Evolutionary conservation across 2,113 vertebrate genomes (phyloP).

Genomic region (Tragelaphus strepsiceros): DNA sequence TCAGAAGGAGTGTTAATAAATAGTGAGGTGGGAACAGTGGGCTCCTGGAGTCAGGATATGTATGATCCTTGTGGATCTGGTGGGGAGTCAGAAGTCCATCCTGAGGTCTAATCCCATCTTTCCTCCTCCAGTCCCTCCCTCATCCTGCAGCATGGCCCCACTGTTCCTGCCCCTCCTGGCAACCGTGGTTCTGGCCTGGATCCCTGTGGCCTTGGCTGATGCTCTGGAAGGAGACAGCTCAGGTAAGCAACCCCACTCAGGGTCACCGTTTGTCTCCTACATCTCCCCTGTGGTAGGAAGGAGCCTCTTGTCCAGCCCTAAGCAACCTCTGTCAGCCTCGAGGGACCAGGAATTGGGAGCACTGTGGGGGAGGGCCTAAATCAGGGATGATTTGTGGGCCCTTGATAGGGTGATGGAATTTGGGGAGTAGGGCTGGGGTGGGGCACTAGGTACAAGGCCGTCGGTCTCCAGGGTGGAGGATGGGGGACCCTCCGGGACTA

Average conservation of each 20-base stretch:
- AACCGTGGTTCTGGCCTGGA: conserved; percentile 25
- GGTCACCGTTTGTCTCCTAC: background rate
- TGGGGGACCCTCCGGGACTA: background rate
- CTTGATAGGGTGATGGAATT: background rate
- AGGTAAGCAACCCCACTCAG: conserved; percentile 23
- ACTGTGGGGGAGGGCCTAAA: background rate
- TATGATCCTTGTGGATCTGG: too few species aligned
- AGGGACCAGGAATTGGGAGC: background rate
- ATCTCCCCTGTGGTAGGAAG: background rate
- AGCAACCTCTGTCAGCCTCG: background rate
- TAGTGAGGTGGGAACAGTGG: background rate
- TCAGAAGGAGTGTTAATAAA: background rate
- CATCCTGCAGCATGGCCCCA: conserved; percentile 40
- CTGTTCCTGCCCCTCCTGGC: conserved; percentile 42
- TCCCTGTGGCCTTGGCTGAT: conserved; percentile 10
- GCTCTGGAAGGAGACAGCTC: conserved; percentile 61
- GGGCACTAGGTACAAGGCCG: background rate
- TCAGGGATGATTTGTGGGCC: background rate
- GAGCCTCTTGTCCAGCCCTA: background rate
- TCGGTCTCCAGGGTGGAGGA: too few species aligned
- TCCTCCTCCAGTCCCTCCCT: background rate
- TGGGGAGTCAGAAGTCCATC: background rate
- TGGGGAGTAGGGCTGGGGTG: background rate
- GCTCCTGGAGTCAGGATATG: background rate
- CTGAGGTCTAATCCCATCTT: background rate